Conservation (phyloP, 2,888 invertebrate species). For the Acanthopleura granulata region DNA sequence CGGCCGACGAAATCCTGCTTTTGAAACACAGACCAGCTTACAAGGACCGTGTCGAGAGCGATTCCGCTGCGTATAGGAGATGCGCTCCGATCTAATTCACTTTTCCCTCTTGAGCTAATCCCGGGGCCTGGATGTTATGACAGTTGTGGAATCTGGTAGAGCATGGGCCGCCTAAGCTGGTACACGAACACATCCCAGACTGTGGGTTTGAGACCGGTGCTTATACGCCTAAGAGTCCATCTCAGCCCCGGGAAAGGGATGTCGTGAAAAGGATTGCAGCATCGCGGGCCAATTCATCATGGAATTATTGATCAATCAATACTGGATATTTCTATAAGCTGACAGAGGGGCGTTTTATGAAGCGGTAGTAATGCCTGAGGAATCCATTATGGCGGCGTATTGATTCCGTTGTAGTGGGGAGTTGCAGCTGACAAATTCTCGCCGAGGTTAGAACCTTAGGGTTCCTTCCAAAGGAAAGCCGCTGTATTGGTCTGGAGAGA, state of each 20-base stretch:
- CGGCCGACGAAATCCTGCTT: too few species aligned
- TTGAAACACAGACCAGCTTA: too few species aligned
- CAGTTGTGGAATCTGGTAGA: not conserved
- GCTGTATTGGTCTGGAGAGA: too few species aligned
- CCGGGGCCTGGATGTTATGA: not conserved
- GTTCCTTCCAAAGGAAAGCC: too few species aligned
- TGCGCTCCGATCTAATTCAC: constrained; percentile 3
- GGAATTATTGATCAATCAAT: constrained; percentile 14
- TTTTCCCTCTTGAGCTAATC: constrained; percentile 7
- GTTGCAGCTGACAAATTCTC: constrained; percentile 5
- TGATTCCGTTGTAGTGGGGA: not conserved
- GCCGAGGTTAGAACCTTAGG: not conserved
- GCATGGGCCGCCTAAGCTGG: not conserved
- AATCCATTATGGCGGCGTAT: constrained; percentile 4
- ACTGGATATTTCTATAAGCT: constrained; percentile 17
- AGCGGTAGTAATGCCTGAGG: constrained; percentile 1
- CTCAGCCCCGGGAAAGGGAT: not conserved
- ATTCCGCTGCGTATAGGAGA: not conserved
- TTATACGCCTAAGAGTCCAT: too few species aligned
- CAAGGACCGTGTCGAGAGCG: too few species aligned
- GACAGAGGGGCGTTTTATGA: constrained; percentile 7
- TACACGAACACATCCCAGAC: too few species aligned
- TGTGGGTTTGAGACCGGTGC: too few species aligned
- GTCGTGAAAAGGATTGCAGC: not conserved
- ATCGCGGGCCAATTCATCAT: constrained; percentile 1